A percentile compares a stretch with the other conserved stretches of the same genome.
phyloP scores from a whole-genome alignment of 2,888 invertebrate genomes.

The Pilophorus perplexus region DNA sequence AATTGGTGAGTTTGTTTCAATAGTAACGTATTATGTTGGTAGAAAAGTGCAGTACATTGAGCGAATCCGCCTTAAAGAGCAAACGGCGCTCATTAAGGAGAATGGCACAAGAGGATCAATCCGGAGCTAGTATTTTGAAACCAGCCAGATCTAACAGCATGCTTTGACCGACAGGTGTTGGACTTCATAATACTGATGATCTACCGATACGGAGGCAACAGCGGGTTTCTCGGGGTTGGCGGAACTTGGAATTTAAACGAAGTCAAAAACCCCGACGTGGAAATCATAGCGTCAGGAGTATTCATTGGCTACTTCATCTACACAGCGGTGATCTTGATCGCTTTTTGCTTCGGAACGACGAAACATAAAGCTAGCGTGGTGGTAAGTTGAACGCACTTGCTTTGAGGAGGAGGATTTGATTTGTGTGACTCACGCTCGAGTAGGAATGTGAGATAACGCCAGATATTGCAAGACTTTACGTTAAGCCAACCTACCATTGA shows the following conservation, averaged over 20 bases:
- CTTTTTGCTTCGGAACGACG: slow-evolving; percentile 67
- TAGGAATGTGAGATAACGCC: not conserved
- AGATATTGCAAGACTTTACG: too few relatives aligned
- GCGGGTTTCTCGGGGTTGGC: slow-evolving; percentile 80
- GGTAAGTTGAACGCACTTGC: slow-evolving; percentile 52
- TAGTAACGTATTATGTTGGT: not conserved
- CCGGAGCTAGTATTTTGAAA: too few relatives aligned
- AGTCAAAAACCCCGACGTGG: slow-evolving; percentile 81
- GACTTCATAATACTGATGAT: slow-evolving; percentile 76
- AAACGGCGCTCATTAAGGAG: too few relatives aligned
- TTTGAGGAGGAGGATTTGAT: too few relatives aligned
- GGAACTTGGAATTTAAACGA: slow-evolving; percentile 89
- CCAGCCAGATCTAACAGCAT: too few relatives aligned
- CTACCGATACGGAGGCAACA: slow-evolving; percentile 78
- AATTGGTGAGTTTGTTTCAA: slow-evolving; percentile 61
- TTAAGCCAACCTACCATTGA: too few relatives aligned
- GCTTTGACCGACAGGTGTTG: too few relatives aligned
- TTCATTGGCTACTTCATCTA: slow-evolving; percentile 84
- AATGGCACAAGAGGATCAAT: too few relatives aligned
- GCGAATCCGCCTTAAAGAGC: too few relatives aligned
- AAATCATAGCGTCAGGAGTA: slow-evolving; percentile 83
- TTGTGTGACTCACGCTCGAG: too few relatives aligned
- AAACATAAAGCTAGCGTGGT: slow-evolving; percentile 61
- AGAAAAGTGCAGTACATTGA: slow-evolving; percentile 4
- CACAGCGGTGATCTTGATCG: slow-evolving; percentile 71